Base-by-base conservation (phyloP, 64 coral and sea anemone species). In the Actinia tenebrosa region DNA sequence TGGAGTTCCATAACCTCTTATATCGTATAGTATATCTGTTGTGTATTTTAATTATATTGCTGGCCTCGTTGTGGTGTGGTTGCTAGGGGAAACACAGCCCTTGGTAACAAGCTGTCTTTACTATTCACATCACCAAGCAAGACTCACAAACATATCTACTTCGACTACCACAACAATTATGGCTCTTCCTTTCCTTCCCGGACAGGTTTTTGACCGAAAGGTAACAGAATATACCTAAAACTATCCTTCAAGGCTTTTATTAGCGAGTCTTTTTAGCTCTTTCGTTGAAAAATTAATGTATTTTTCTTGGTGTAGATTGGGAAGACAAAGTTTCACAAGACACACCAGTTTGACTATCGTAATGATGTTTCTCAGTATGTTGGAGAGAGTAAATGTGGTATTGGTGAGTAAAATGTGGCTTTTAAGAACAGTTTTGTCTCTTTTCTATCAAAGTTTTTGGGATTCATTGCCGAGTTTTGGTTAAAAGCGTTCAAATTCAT, bases 201-300 rank as follows among this genome's bases (percentile, higher is more conserved):
- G 97, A 78, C 97, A 99, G 82, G 93, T 99, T 68, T 99, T 99
- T 90, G 93, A 99, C 82, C 90, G 93, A 88, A 99, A 99, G 93
- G 97, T 99, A 52, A 42, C 3, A 43, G 64, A 64, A 82, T 66
- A 85, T 77, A 66, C n/a, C 37, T 68, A 77, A 85, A 10, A 9
- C 22, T 20, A 81, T 53, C 18, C 23, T 64, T 25, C 15, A 25
- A 82, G 22, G 11, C 58, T 44, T 89, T 16, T n/a, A 23, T 13
- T 45, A 44, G 81, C 43, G 7, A 17, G 43, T 85, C 77, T 37
- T 86, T 72, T 72, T 80, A 14, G 47, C 44, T 66, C 16, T 47
- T 56, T 61, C 37, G 61, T 22, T 45, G 17, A n/a, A 20, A 1
- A 50, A 81, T 50, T 11, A 22, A 44, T 22, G 3, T 13, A 18